A percentile compares a stretch with the other conserved stretches of the same genome.
phyloP scores from a whole-genome alignment of 92 coral and sea anemone genomes.

The Pocillopora meandrina region DNA sequence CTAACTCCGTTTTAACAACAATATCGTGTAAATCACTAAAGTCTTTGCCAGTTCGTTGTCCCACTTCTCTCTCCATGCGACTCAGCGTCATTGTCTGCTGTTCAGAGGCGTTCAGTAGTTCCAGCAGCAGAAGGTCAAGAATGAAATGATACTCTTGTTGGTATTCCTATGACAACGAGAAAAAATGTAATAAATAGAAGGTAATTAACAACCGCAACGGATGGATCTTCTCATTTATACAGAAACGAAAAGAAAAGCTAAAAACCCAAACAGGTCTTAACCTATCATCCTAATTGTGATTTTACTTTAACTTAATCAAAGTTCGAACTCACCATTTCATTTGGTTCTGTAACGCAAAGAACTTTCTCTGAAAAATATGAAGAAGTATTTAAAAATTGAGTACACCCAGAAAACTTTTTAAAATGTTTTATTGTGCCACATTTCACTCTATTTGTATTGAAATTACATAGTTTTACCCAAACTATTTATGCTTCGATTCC shows the following conservation, averaged over 20 bases:
- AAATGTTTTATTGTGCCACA: too few relatives aligned
- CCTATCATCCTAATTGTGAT: not conserved
- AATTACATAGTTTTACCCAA: too few relatives aligned
- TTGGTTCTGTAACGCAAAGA: too few relatives aligned
- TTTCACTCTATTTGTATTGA: too few relatives aligned
- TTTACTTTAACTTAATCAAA: not conserved
- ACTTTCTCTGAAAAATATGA: not conserved
- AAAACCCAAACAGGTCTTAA: not conserved
- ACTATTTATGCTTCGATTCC: too few relatives aligned
- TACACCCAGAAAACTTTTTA: too few relatives aligned
- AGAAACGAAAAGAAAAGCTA: not conserved
- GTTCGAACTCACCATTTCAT: not conserved
- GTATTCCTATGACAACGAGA: not conserved
- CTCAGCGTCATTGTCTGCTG: not conserved
- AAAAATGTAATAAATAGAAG: not conserved
- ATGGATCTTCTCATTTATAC: not conserved
- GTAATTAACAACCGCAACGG: not conserved
- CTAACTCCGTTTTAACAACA: not conserved
- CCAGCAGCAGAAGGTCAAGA: conserved; percentile 16
- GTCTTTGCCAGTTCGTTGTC: not conserved
- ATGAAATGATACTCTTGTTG: not conserved
- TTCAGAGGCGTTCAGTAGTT: not conserved
- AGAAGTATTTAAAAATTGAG: not conserved
- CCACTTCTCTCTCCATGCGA: not conserved
- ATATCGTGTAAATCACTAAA: not conserved